phyloP scores from a whole-genome alignment of 2,888 invertebrate species.

The Malthinus flaveolus region DNA sequence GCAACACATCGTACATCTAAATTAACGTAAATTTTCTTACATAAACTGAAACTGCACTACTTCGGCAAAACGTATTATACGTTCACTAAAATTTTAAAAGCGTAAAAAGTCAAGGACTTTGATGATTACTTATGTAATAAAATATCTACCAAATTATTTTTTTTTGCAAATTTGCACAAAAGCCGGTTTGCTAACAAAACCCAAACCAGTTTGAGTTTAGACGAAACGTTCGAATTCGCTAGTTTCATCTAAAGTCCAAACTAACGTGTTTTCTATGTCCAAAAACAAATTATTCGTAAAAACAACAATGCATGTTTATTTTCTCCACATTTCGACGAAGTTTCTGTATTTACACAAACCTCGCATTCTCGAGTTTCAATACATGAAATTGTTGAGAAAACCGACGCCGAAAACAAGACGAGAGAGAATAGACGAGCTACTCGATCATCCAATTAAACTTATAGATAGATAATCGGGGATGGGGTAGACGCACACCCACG shows the following conservation, averaged over 20 bases:
- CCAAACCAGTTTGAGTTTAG: constrained; percentile 5
- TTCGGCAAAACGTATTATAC: no score
- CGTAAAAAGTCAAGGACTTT: background rate
- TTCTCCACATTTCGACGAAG: no score
- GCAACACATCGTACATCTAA: no score
- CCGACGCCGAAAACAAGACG: constrained; percentile 11
- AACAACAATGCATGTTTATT: no score
- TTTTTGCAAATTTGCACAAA: background rate
- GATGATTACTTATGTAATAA: constrained; percentile 1
- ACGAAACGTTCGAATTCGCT: constrained; percentile 3
- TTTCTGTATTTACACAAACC: no score
- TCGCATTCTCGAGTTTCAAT: background rate
- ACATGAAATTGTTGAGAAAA: background rate
- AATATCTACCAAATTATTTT: constrained; percentile 1
- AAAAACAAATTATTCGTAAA: no score
- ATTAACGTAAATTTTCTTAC: no score
- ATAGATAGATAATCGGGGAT: constrained; percentile 36
- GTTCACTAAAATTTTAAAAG: no score
- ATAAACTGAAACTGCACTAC: no score
- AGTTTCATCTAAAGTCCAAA: constrained; percentile 4
- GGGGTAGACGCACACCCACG: constrained; percentile 35
- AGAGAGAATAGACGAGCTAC: constrained; percentile 11
- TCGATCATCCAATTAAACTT: constrained; percentile 38
- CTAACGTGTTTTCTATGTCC: background rate
- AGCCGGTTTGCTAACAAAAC: background rate